These are phyloP conservation scores for Chromoteleia sp. DNA, from an alignment of 2,888 invertebrate genomes.

Conservation along the genomic window DNA sequence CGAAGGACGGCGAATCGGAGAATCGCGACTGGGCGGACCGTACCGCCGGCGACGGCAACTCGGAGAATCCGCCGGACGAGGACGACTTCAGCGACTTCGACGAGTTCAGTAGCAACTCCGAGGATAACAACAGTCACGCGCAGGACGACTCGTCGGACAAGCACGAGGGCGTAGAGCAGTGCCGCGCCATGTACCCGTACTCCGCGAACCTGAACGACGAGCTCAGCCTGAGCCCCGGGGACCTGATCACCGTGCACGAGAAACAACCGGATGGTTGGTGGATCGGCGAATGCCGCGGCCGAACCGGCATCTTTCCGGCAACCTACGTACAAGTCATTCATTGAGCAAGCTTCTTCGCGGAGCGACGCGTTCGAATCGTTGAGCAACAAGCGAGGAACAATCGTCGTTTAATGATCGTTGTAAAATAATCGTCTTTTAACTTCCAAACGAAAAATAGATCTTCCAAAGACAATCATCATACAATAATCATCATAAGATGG, in stretches of 20 bases:
- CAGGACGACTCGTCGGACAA: constrained; percentile 81
- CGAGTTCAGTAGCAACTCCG: constrained; percentile 84
- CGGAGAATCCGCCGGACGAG: constrained; percentile 89
- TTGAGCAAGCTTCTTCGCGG: no score
- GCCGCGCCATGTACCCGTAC: constrained; percentile 94
- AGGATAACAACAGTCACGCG: constrained; percentile 83
- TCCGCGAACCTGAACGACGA: constrained; percentile 95
- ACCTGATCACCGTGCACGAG: constrained; percentile 94
- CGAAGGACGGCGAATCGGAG: constrained; percentile 78
- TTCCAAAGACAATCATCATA: no score
- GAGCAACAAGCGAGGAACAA: no score
- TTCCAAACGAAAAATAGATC: no score
- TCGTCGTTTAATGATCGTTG: no score
- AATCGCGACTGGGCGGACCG: constrained; percentile 90
- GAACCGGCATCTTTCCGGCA: constrained; percentile 96
- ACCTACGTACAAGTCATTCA: constrained; percentile 95
- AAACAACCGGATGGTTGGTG: constrained; percentile 98
- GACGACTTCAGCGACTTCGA: constrained; percentile 90
- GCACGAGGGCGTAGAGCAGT: constrained; percentile 84
- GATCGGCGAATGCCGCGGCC: constrained; percentile 94
- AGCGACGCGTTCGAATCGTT: no score
- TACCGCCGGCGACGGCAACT: constrained; percentile 93
- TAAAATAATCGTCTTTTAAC: no score
- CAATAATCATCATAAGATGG: no score
- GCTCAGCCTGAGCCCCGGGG: constrained; percentile 89